These are phyloP conservation scores for Discoglossus pictus DNA, from an alignment of 2,797 vertebrate genomes.

Conservation along the genomic window DNA sequence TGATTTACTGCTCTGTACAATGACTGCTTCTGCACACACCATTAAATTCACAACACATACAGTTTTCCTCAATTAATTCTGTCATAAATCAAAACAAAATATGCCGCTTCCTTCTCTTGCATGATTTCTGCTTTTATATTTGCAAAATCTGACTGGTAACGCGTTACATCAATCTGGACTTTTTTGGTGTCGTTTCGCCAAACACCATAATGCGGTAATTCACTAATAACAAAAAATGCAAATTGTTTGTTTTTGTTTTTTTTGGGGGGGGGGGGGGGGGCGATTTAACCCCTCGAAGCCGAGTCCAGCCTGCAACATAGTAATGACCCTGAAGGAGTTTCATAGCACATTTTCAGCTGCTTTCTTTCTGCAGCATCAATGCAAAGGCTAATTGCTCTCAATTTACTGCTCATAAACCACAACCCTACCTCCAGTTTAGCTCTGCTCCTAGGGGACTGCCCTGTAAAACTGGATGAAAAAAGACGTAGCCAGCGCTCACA, in stretches of 20 bases:
- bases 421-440: slow-evolving; percentile 38
- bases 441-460: slow-evolving; percentile 36
- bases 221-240: too few relatives aligned
- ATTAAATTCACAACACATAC: slow-evolving; percentile 42
- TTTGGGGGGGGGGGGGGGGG: too few relatives aligned
- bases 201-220: too few relatives aligned
- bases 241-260: too few relatives aligned
- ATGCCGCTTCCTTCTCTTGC: slow-evolving; percentile 51
- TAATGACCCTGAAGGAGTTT: slow-evolving; percentile 3
- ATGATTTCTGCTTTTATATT: background rate
- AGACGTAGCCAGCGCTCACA: slow-evolving; percentile 19
- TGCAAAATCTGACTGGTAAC: background rate
- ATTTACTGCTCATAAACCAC: slow-evolving; percentile 48
- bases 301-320: background rate
- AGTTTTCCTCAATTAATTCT: slow-evolving; percentile 53
- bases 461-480: slow-evolving; percentile 40
- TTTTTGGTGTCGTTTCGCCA: too few relatives aligned
- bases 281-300: slow-evolving; percentile 25
- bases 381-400: slow-evolving; percentile 41
- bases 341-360: background rate
- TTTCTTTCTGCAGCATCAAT: slow-evolving; percentile 35
- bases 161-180: too few relatives aligned
- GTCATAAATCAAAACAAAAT: slow-evolving; percentile 55
- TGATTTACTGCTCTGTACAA: slow-evolving; percentile 10
- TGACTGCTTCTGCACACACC: slow-evolving; percentile 27